A percentile compares a stretch with the other conserved stretches of the same genome.
Evolutionary conservation across 2,797 vertebrate species (phyloP).

Genomic region (Phaenicophaeus curvirostris): DNA sequence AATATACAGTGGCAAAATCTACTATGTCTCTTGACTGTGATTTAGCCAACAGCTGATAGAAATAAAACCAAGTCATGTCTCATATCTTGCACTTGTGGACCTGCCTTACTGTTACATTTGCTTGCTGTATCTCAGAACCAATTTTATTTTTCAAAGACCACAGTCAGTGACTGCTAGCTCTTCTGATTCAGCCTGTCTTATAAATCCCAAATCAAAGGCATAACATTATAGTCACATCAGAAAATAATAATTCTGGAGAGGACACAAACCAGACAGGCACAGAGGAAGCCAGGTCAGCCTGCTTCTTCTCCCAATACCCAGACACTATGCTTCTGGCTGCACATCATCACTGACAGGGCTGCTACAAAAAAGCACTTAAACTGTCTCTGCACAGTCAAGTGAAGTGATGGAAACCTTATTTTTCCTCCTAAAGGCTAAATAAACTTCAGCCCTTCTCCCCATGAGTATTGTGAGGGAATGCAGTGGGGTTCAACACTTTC

Average conservation of each 20-base stretch:
- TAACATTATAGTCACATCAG: background rate
- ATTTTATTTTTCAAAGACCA: background rate
- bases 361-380: background rate
- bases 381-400: background rate
- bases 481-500: background rate
- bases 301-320: background rate
- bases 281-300: background rate
- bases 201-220: background rate
- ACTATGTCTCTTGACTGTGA: background rate
- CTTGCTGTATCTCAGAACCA: background rate
- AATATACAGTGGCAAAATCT: background rate
- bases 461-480: background rate
- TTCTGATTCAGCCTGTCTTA: background rate
- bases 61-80: background rate
- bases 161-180: background rate
- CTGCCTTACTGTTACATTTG: background rate
- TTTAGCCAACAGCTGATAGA: background rate
- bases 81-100: background rate
- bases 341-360: background rate
- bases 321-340: background rate
- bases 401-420: background rate
- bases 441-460: background rate
- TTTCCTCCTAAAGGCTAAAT: background rate
- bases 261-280: background rate
- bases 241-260: background rate